Conservation (phyloP, 2,113 vertebrate species). For the Spheniscus mendiculus region DNA sequence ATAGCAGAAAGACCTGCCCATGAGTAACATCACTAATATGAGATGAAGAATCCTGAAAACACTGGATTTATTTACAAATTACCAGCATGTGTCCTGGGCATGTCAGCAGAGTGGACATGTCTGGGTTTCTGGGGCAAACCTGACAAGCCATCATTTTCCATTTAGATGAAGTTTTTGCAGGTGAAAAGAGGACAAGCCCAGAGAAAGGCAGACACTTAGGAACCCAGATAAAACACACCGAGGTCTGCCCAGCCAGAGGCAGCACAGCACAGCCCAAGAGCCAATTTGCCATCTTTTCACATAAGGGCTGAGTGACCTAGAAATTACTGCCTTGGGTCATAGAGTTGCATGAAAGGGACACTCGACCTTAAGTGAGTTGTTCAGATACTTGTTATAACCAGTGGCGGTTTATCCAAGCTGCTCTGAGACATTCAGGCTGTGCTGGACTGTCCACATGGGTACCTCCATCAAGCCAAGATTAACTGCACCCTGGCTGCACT, state of each 20-base stretch:
- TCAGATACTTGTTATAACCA: neutral
- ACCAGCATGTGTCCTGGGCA: neutral
- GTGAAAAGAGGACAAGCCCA: neutral
- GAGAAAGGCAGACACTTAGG: neutral
- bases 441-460: neutral
- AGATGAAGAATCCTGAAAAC: neutral
- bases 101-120: neutral
- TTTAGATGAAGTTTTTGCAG: neutral
- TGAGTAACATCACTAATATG: neutral
- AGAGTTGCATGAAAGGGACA: neutral
- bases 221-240: neutral
- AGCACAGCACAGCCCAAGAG: neutral
- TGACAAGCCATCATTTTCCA: neutral
- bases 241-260: neutral
- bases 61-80: neutral
- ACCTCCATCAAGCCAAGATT: neutral
- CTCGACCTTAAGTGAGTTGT: neutral
- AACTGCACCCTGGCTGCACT: neutral
- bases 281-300: neutral
- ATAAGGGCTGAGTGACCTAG: neutral
- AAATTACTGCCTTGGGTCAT: neutral
- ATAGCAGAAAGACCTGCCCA: neutral
- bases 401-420: neutral
- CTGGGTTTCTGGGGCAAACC: neutral
- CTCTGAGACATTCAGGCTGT: neutral